phyloP scores from a whole-genome alignment of 2,888 invertebrate species.

The Drosophila subquinaria region DNA sequence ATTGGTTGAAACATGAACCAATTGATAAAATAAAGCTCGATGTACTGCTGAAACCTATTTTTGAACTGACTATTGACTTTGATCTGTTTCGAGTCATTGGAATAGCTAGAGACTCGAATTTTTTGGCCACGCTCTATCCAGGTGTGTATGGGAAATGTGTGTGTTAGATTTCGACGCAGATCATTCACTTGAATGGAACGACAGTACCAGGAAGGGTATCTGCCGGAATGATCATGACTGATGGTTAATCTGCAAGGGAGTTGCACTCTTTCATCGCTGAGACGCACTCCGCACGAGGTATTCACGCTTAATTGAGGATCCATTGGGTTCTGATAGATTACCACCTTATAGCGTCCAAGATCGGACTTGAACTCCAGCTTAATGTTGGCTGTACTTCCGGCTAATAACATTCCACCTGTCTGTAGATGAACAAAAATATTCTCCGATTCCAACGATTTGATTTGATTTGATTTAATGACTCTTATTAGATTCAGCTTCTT shows the following conservation, averaged over 20 bases:
- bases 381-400: conserved; percentile 36
- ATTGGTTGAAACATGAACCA: conserved; percentile 51
- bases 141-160: conserved; percentile 28
- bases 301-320: conserved; percentile 29
- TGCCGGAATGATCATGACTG: conserved; percentile 36
- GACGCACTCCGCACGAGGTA: conserved; percentile 32
- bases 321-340: conserved; percentile 44
- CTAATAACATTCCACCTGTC: conserved; percentile 26
- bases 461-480: conserved; percentile 21
- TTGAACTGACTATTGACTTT: background rate
- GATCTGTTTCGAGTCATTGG: background rate
- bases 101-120: conserved; percentile 30
- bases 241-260: conserved; percentile 46
- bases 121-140: conserved; percentile 36
- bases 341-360: conserved; percentile 37
- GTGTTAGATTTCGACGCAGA: conserved; percentile 30
- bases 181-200: conserved; percentile 42
- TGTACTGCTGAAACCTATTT: background rate
- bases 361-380: conserved; percentile 36
- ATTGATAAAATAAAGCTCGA: conserved; percentile 25
- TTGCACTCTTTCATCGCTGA: conserved; percentile 33
- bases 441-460: conserved; percentile 15
- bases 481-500: conserved; percentile 29
- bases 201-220: conserved; percentile 49
- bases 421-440: conserved; percentile 42